Base-by-base conservation (phyloP, 1,140 invertebrate genomes). In the Drosophila eugracilis region DNA sequence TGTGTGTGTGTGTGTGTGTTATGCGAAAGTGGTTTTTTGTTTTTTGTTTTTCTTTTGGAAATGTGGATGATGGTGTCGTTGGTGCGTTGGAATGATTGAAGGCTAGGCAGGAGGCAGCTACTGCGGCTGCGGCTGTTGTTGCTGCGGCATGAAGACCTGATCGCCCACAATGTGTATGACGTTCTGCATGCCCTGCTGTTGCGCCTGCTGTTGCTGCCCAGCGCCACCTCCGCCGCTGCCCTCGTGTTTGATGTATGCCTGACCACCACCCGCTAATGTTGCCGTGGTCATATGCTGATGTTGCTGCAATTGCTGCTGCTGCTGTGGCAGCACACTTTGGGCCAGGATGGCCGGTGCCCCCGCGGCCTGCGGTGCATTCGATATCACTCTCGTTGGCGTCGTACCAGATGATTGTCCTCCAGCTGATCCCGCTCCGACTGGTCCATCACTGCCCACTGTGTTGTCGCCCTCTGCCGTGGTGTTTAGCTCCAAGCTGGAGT, bases 111-210 rank as follows among this genome's bases (percentile, higher is more conserved):
- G 26, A 17, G 36, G 45, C 41, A n/a, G 24, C 32, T 30, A 42
- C 60, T 66, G 65, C 14, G 50, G 47, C 39, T 78, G 54, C 45
- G 49, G 30, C 50, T 78, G 74, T 57, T 86, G 78, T 36, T 88
- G 78, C 52, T 89, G 88, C 14, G 81, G 79, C 48, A 86, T 32
- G 41, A 84, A 90, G 32, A 91, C 78, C 45, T 91, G 85, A 58
- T 91, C 89, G 58, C 81, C 89, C 15, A 91, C 89, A 74, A 91
- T 90, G 32, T 91, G 89, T 75, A 91, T 90, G 41, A 91, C 89
- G 75, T 90, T 90, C 70, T 90, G 89, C 78, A 90, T 78, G 69
- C 80, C 83, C 42, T 85, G 80, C 41, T 83, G 78, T 28, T 80
- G 80, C 17, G 62, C 58, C 42, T 80, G 81, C 14, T 69, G 67